These are phyloP conservation scores for Parnassius orleans DNA, from an alignment of 2,888 invertebrate genomes.

Conservation along the genomic window DNA sequence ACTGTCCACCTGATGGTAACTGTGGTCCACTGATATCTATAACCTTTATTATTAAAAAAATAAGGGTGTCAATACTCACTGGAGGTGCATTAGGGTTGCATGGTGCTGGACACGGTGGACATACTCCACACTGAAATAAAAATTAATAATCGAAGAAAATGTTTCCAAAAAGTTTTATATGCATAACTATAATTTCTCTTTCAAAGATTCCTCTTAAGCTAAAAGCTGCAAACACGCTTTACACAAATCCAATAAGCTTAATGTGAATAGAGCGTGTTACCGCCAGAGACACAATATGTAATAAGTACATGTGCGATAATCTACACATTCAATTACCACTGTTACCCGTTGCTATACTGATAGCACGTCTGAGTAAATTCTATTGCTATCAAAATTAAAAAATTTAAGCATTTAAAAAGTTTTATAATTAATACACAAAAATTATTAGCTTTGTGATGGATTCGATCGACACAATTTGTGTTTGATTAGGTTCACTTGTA, in stretches of 20 bases:
- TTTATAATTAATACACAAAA: too few relatives aligned
- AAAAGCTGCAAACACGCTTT: slow-evolving; percentile 7
- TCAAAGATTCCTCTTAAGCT: neutral
- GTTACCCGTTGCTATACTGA: neutral
- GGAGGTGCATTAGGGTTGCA: slow-evolving; percentile 69
- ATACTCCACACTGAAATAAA: slow-evolving; percentile 62
- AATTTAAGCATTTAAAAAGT: neutral
- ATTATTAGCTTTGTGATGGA: too few relatives aligned
- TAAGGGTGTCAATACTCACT: slow-evolving; percentile 45
- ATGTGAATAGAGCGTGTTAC: slow-evolving; percentile 20
- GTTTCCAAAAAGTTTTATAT: too few relatives aligned
- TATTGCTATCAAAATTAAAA: slow-evolving; percentile 1
- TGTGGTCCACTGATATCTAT: too few relatives aligned
- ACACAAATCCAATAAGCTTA: slow-evolving; percentile 20
- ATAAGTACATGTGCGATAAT: slow-evolving; percentile 9
- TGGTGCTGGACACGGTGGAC: slow-evolving; percentile 69
- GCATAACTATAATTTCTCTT: too few relatives aligned
- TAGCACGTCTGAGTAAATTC: neutral
- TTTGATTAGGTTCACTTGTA: too few relatives aligned
- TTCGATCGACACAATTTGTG: too few relatives aligned
- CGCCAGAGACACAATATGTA: slow-evolving; percentile 17
- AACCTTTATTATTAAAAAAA: neutral
- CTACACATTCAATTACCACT: slow-evolving; percentile 14
- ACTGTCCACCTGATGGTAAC: too few relatives aligned
- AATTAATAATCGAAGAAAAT: neutral